phyloP scores from a whole-genome alignment of 2,113 vertebrate genomes.

The Amazona vittata region DNA sequence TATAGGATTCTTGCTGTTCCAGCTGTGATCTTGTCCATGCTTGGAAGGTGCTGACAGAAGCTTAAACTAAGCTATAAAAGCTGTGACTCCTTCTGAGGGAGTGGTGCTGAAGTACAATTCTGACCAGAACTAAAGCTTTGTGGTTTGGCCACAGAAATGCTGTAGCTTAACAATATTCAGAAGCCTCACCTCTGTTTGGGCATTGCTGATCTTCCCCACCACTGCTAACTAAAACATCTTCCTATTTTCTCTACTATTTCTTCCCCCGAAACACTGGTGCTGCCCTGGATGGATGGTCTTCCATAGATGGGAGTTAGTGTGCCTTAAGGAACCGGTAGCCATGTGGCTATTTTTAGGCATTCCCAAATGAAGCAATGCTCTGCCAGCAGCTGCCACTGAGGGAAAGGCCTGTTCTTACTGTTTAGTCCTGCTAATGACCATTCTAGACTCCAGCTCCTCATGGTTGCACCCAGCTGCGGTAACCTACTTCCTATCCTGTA shows the following conservation, averaged over 20 bases:
- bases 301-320: neutral
- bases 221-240: neutral
- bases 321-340: neutral
- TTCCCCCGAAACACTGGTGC: neutral
- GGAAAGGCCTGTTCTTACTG: slow-evolving; percentile 41
- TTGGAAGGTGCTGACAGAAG: neutral
- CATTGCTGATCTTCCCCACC: neutral
- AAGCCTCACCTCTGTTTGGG: neutral
- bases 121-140: neutral
- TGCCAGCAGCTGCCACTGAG: slow-evolving; percentile 28
- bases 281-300: neutral
- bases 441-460: slow-evolving; percentile 25
- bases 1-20: neutral
- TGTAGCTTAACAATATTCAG: neutral
- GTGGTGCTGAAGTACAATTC: neutral
- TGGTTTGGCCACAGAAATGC: neutral
- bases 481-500: slow-evolving; percentile 66
- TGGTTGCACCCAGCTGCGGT: slow-evolving; percentile 60
- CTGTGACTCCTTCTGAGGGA: neutral
- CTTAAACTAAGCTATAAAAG: neutral
- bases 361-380: slow-evolving; percentile 25
- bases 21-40: neutral
- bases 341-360: slow-evolving; percentile 13
- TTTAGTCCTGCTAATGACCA: slow-evolving; percentile 51
- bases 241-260: neutral